Percentiles rank a stretch among this genome's conserved stretches.
Conservation (phyloP, 2,888 invertebrate species). For the Leptopilina syphax region DNA sequence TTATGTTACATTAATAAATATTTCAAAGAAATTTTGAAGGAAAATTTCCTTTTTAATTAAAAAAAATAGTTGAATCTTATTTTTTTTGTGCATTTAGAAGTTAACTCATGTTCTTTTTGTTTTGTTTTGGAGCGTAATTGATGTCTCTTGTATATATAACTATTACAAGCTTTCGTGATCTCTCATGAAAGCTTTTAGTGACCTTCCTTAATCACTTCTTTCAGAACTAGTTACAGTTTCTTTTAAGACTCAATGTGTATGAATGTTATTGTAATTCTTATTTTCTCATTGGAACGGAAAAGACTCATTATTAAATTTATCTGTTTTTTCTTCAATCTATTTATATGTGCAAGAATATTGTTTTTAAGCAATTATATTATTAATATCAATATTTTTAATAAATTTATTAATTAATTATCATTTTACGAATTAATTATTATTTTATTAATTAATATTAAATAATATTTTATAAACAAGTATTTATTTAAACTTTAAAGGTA, state of each 20-base stretch:
- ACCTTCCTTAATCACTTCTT: constrained; percentile 40
- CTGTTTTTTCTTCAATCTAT: no score
- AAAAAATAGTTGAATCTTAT: no score
- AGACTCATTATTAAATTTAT: background rate
- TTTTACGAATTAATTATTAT: no score
- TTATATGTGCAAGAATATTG: no score
- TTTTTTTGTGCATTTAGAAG: no score
- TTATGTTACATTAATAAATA: no score
- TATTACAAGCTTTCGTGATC: constrained; percentile 27
- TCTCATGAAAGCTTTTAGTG: constrained; percentile 31
- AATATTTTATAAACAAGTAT: no score
- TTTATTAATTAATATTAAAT: no score
- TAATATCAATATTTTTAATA: background rate
- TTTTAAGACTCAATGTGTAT: background rate
- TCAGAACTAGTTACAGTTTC: constrained; percentile 19
- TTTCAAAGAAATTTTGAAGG: no score
- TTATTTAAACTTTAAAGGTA: no score
- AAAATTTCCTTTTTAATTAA: no score
- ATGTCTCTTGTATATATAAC: constrained; percentile 19
- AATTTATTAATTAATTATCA: no score
- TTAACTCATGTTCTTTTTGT: background rate
- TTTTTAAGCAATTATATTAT: background rate
- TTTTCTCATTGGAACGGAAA: constrained; percentile 3
- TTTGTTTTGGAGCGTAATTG: constrained; percentile 21
- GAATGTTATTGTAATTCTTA: constrained; percentile 8